Evolutionary conservation across 2,797 vertebrate species (phyloP), one percentile per base, ranked within the genome.

Genomic region (Harpagifer antarcticus): DNA sequence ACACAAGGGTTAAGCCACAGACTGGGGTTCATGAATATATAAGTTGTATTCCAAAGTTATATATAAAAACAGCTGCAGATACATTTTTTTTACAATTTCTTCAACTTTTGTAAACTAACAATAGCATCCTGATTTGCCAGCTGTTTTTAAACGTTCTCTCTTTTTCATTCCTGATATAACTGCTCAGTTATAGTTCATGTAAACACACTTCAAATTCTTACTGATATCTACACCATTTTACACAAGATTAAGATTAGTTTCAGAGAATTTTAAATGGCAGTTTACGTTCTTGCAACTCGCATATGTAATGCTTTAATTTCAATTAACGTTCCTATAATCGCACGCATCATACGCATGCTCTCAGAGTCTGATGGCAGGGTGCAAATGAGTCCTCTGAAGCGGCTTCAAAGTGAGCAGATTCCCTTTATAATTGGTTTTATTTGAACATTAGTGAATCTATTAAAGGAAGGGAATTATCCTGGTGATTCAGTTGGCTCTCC

Each of bases 371-470:
- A 37, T 43, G 45, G 40, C 1, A 3, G 2, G 1, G 66, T 66
- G 33, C 20, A 74, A 67, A 78, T 72, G 5, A 77, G 67, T 62
- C 31, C 20, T 31, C 19, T 61, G 13, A 52, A 47, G 43, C 20
- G 20, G 56, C 70, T 40, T 17, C 62, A 77, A 58, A 71, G 48
- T 54, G 69, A 86, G 73, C 42, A 9, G 19, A 19, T 53, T 52
- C 23, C 17, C 45, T 70, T 67, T 49, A 37, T 59, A 79, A 63
- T 50, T 40, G 62, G 14, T 84, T 90, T 67, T 58, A 58, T 82
- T 67, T 72, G 72, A 76, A 83, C 68, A 81, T 83, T 64, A 73
- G 44, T 45, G 33, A 76, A 49, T 76, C 52, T 57, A 80, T 78
- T 68, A 54, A 55, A 72, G 55, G 68, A 48, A 23, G 40, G 54